phyloP scores from a whole-genome alignment of 2,113 vertebrate genomes.

The Coryphaenoides rupestris region DNA sequence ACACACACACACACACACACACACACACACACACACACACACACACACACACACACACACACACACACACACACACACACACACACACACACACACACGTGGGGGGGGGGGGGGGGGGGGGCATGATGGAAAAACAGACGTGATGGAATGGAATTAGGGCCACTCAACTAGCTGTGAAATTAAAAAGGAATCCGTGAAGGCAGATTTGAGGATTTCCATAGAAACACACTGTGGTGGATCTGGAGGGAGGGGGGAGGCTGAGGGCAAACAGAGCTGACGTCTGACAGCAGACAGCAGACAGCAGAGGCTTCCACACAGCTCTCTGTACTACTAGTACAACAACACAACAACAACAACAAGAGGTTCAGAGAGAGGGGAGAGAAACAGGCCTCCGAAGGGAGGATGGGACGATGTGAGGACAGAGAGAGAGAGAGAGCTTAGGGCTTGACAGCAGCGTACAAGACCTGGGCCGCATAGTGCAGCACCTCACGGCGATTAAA shows the following conservation, averaged over 20 bases:
- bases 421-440: slow-evolving; percentile 18
- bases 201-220: slow-evolving; percentile 72
- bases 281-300: slow-evolving; percentile 49
- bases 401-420: too few species aligned
- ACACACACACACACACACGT: slow-evolving; percentile 49
- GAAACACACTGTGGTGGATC: too few species aligned
- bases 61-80: neutral
- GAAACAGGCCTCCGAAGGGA: too few species aligned
- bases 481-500: slow-evolving; percentile 41
- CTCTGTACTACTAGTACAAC: slow-evolving; percentile 15
- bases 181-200: slow-evolving; percentile 66
- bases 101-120: too few species aligned
- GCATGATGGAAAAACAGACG: slow-evolving; percentile 62
- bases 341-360: slow-evolving; percentile 1
- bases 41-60: slow-evolving; percentile 46
- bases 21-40: neutral
- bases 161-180: slow-evolving; percentile 73
- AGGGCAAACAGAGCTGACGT: slow-evolving; percentile 31
- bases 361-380: slow-evolving; percentile 20
- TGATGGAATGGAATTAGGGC: slow-evolving; percentile 65
- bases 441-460: slow-evolving; percentile 37
- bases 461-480: slow-evolving; percentile 19
- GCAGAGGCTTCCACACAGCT: slow-evolving; percentile 39
- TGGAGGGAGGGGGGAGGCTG: too few species aligned
- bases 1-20: neutral